Conservation (phyloP, 2,888 invertebrate species). For the Thecocarcelia acutangulata region DNA sequence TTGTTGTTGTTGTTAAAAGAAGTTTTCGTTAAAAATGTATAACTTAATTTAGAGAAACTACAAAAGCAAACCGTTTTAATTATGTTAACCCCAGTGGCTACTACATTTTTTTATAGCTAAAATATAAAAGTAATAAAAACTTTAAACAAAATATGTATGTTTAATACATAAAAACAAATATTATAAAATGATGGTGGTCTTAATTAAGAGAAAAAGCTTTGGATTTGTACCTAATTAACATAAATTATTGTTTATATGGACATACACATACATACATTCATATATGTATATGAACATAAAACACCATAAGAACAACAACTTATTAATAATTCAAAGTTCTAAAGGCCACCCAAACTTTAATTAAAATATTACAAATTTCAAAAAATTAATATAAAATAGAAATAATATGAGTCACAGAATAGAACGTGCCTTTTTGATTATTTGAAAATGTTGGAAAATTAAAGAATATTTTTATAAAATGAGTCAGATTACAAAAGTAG, state of each 20-base stretch:
- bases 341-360: conserved; percentile 42
- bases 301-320: conserved; percentile 7
- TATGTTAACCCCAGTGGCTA: conserved; percentile 12
- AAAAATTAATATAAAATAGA: no score
- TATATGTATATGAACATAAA: conserved; percentile 32
- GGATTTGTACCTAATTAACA: conserved; percentile 20
- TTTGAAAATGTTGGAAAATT: no score
- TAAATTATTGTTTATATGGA: no score
- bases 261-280: no score
- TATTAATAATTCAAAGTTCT: conserved; percentile 21
- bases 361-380: background rate
- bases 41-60: conserved; percentile 53
- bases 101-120: background rate
- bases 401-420: no score
- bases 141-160: background rate
- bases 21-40: conserved; percentile 46
- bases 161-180: conserved; percentile 6
- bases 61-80: conserved; percentile 41
- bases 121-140: conserved; percentile 6
- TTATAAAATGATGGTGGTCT: conserved; percentile 21
- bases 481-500: no score
- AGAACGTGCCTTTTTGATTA: no score
- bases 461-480: no score
- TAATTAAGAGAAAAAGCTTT: conserved; percentile 11
- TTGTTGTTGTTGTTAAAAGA: background rate